These are phyloP conservation scores for Nibea coibor DNA, from an alignment of 2,113 vertebrate genomes.

Conservation along the genomic window DNA sequence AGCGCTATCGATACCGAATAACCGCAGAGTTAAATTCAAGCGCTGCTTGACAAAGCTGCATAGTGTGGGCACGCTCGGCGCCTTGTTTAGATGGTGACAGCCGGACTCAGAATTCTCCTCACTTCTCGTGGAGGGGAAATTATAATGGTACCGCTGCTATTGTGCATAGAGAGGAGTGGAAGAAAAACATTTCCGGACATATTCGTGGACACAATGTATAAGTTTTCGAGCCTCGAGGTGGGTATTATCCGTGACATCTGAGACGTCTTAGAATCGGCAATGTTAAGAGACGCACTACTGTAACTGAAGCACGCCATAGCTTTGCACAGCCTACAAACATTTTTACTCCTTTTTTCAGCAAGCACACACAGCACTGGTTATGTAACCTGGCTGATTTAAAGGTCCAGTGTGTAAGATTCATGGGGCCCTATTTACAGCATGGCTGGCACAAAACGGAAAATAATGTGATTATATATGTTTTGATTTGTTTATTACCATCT, in stretches of 20 bases:
- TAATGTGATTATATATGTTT: too few species aligned
- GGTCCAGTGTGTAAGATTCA: too few species aligned
- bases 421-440: too few species aligned
- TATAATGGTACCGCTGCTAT: background rate
- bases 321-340: too few species aligned
- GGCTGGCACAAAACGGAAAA: too few species aligned
- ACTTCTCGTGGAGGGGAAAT: background rate
- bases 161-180: background rate
- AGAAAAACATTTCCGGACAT: background rate
- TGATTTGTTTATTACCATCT: too few species aligned
- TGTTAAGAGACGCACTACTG: background rate
- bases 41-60: too few species aligned
- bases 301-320: too few species aligned
- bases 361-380: too few species aligned
- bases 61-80: background rate
- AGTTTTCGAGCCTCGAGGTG: background rate
- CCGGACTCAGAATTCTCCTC: background rate
- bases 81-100: background rate
- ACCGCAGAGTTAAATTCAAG: background rate
- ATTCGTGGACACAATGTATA: background rate
- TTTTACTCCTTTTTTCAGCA: too few species aligned
- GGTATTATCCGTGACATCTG: background rate
- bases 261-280: background rate
- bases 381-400: too few species aligned
- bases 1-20: background rate